Evolutionary conservation across 2,113 vertebrate species (phyloP), one percentile per base, ranked within the genome.

Genomic region (Calidris pygmaea): DNA sequence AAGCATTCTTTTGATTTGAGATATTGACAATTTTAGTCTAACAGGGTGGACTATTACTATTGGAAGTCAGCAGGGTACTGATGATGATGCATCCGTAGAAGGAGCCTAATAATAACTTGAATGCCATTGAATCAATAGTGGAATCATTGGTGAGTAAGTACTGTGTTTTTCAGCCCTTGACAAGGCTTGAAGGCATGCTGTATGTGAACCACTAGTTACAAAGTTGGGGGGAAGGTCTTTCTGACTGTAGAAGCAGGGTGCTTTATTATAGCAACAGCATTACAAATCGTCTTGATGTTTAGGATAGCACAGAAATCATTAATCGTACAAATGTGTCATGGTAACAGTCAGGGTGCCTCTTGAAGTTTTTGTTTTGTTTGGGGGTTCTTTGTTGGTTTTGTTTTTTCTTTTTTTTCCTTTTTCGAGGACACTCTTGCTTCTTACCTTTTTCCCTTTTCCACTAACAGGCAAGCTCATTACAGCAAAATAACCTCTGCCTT

Each of bases 21-120:
- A 13, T 83, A 93, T 88, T 90, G 95, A 95, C 59, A 88, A 18
- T 73, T 91, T 68, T 55, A 84, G 37, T 75, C 37, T 89, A 68
- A 67, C 63, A 67, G 41, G 13, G 35, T 81, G 53, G 66, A 74
- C 60, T 81, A 27, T 68, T 87, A 78, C 41, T 43, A 41, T 0
- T 88, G 72, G 65, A 90, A 93, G 24, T 48, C 90, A 91, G 77
- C 56, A 76, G 59, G 68, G 53, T 72, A 35, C 52, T 82, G 22
- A 56, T 72, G 47, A 70, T 76, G 72, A 91, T 86, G 73, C 70
- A 89, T 84, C 45, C 41, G 13, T 6, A 83, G 39, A 77, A 68
- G 48, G 10, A 83, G 70, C 16, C 48, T 84, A 90, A 78, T 84
- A 95, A 90, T 86, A 96, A 86, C 87, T 78, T 59, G 56, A 83